Percentiles rank a stretch among this genome's conserved stretches.
These are phyloP conservation scores for Petrocephalus zakoni DNA, from an alignment of 2,113 vertebrate species.

Conservation along the genomic window DNA sequence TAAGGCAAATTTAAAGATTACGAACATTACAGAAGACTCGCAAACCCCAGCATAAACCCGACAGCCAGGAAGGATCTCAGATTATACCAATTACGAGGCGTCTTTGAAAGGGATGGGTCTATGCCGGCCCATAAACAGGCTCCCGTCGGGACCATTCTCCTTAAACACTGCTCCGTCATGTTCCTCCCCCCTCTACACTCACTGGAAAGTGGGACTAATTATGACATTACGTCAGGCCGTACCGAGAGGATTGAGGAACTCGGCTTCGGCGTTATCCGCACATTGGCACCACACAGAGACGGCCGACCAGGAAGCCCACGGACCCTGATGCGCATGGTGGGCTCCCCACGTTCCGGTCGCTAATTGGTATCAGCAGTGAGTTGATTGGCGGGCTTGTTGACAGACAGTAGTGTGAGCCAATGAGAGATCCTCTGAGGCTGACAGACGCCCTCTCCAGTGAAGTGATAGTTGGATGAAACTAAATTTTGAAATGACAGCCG, in stretches of 20 bases:
- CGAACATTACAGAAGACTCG: constrained; percentile 42
- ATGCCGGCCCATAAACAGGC: constrained; percentile 36
- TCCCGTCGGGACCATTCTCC: constrained; percentile 25
- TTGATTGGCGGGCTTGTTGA: constrained; percentile 47
- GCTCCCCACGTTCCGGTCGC: constrained; percentile 54
- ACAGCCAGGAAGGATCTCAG: constrained; percentile 49
- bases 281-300: constrained; percentile 37
- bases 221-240: constrained; percentile 31
- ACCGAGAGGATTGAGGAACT: constrained; percentile 31
- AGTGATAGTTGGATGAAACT: not conserved
- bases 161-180: constrained; percentile 34
- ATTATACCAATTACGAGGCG: constrained; percentile 46
- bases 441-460: not conserved
- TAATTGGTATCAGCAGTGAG: constrained; percentile 59
- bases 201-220: constrained; percentile 21
- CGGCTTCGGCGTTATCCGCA: constrained; percentile 28
- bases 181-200: constrained; percentile 32
- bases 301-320: constrained; percentile 33
- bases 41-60: constrained; percentile 45
- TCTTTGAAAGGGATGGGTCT: constrained; percentile 41
- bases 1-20: constrained; percentile 43
- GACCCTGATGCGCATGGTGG: constrained; percentile 28
- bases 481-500: constrained; percentile 14
- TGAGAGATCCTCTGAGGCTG: constrained; percentile 36
- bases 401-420: constrained; percentile 52